These are phyloP conservation scores for Microtus californicus DNA, from an alignment of 2,797 vertebrate genomes.

Conservation along the genomic window DNA sequence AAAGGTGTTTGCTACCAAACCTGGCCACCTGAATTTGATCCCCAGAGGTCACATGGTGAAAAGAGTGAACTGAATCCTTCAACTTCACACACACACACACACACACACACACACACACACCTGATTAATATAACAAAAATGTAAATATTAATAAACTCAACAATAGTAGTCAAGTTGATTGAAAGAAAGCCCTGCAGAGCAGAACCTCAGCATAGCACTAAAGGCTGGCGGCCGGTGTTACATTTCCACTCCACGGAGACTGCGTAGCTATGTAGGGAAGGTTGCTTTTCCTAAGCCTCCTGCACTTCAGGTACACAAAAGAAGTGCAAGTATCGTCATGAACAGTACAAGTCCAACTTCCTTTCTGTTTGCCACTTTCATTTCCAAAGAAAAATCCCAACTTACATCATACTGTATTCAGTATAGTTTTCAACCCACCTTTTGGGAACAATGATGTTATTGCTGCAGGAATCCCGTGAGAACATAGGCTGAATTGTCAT, in stretches of 20 bases:
- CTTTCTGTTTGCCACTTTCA: not conserved
- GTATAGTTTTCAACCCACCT: not conserved
- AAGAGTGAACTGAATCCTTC: not conserved
- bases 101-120: not conserved
- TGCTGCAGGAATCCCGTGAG: not conserved
- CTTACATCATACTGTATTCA: not conserved
- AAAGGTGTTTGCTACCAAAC: not conserved
- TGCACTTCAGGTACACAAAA: slow-evolving; percentile 3
- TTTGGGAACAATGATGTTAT: not conserved
- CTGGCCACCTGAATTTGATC: not conserved
- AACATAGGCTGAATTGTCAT: not conserved
- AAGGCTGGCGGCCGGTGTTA: not conserved
- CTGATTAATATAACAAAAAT: not conserved
- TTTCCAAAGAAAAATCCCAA: slow-evolving; percentile 36
- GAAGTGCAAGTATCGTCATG: not conserved
- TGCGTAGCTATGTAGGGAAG: not conserved
- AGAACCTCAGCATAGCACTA: not conserved
- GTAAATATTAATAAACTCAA: not conserved
- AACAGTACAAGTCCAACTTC: not conserved
- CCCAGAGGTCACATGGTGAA: not conserved
- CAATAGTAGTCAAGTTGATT: not conserved
- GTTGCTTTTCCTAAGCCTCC: not conserved
- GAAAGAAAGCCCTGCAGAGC: not conserved
- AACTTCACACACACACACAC: not conserved
- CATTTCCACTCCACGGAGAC: not conserved